These are phyloP conservation scores for Ophthalmolycus amberensis DNA, from an alignment of 2,113 vertebrate species.

Conservation along the genomic window DNA sequence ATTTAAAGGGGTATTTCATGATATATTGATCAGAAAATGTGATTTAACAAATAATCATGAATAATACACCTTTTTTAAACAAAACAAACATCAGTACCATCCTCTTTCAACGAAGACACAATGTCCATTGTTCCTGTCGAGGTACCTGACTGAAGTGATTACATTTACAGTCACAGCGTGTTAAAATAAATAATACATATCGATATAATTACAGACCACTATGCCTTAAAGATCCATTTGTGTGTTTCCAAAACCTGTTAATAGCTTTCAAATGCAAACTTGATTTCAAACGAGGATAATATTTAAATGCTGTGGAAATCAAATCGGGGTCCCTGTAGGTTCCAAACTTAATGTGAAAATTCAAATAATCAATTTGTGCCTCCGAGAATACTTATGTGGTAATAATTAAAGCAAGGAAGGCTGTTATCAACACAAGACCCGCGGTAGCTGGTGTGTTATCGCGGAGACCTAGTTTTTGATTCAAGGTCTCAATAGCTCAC, in stretches of 20 bases:
- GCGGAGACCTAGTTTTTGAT: constrained; percentile 46
- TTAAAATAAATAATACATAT: constrained; percentile 71
- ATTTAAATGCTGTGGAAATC: constrained; percentile 58
- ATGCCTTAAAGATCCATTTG: constrained; percentile 60
- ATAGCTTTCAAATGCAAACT: constrained; percentile 69
- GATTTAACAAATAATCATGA: neutral
- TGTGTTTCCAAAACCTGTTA: constrained; percentile 62
- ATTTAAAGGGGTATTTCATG: neutral
- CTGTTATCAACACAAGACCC: constrained; percentile 57
- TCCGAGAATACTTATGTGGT: constrained; percentile 70
- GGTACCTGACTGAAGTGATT: constrained; percentile 24
- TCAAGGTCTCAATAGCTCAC: constrained; percentile 20
- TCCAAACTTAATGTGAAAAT: constrained; percentile 67
- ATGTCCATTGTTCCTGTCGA: neutral
- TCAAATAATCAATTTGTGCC: constrained; percentile 70
- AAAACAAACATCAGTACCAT: neutral
- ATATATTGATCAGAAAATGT: neutral
- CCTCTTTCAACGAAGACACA: neutral
- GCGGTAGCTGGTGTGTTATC: constrained; percentile 28
- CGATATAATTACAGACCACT: constrained; percentile 63
- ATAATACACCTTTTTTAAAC: constrained; percentile 3
- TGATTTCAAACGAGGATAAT: constrained; percentile 68
- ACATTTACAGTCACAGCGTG: constrained; percentile 54
- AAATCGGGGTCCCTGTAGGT: constrained; percentile 69
- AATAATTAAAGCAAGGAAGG: constrained; percentile 71